These are phyloP conservation scores for human DNA, from an alignment of 2,113 vertebrate genomes.

Conservation along the genomic window DNA sequence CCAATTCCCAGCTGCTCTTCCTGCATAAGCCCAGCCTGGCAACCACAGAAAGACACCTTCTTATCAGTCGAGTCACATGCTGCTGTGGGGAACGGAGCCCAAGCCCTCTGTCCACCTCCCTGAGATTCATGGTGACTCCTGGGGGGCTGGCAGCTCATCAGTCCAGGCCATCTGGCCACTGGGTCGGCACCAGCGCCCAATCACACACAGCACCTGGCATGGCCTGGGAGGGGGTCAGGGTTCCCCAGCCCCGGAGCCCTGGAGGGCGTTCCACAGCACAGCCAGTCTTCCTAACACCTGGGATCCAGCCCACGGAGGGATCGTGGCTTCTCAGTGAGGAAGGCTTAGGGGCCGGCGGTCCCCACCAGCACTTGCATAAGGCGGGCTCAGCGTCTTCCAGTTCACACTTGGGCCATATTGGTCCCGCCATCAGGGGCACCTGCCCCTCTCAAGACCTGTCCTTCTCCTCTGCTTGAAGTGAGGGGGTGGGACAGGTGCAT, in stretches of 20 bases:
- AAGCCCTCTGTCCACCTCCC: not conserved
- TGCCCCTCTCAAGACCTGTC: not conserved
- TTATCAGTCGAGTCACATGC: slow-evolving; percentile 30
- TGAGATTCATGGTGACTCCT: slow-evolving; percentile 12
- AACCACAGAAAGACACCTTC: not conserved
- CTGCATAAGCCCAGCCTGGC: not conserved
- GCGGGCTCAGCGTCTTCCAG: not conserved
- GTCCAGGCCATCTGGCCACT: not conserved
- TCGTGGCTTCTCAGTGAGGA: not conserved
- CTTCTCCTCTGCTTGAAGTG: not conserved
- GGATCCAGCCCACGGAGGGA: not conserved
- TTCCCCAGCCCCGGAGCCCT: accelerated
- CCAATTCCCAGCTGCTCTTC: not conserved
- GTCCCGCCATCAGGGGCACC: not conserved
- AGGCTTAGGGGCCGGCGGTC: not conserved
- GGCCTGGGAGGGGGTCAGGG: not conserved
- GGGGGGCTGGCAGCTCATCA: not conserved
- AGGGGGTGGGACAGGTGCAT: not conserved
- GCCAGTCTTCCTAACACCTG: not conserved
- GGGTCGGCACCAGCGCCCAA: not conserved
- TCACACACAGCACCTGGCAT: not conserved
- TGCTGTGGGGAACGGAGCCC: not conserved
- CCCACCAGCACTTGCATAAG: too few species aligned
- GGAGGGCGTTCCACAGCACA: accelerated
- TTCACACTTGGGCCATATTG: not conserved